Base-by-base conservation (phyloP, 2,888 invertebrate genomes). In the Endotricha flammealis region DNA sequence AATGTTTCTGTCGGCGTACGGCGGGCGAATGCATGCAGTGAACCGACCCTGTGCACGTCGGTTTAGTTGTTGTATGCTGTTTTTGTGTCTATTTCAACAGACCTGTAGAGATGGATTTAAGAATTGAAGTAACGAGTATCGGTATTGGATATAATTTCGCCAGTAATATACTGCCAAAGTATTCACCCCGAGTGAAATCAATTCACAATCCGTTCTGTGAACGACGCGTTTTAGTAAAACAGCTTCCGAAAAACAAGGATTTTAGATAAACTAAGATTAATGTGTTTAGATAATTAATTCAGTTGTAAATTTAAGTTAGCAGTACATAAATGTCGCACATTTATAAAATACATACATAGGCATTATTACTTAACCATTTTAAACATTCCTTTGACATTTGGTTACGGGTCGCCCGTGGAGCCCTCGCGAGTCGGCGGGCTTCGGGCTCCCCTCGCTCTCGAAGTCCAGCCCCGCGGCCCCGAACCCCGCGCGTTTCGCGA, bases 221-320 rank as follows among this genome's bases (percentile, higher is more conserved):
- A 86, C 83, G 85, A 79, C 64, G 82, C 79, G 71, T 65, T 69
- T 69, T 65, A 53, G 29, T 66, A 70, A 63, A 79, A 78, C 82
- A 73, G 80, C 79, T 80, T 80, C 72, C 64, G 76, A 76, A 64
- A 75, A 73, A 82, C 78, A 74, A 70, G 75, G 72, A 79, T 80
- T 78, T 64, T 79, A 78, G 69, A 64, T 75, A 68, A 72, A 73
- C 57, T 81, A 81, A 81, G 80, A 62, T 75, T 80, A 76, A 77
- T 75, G 48, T 61, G 64, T 74, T 79, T 80, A 83, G 82, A 74
- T 85, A 73, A 71, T 61, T 74, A 75, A 79, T 85, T 83, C 85
- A 83, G 79, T 80, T 82, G 67, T 86, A 77, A 83, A 77, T 82
- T 83, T 85, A 86, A 85, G 83, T 83, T 86, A 83, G 85, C 80